Evolutionary conservation across 2,797 vertebrate species (phyloP), one percentile per base, ranked within the genome.

Genomic region (Helicolenus hilgendorfi): DNA sequence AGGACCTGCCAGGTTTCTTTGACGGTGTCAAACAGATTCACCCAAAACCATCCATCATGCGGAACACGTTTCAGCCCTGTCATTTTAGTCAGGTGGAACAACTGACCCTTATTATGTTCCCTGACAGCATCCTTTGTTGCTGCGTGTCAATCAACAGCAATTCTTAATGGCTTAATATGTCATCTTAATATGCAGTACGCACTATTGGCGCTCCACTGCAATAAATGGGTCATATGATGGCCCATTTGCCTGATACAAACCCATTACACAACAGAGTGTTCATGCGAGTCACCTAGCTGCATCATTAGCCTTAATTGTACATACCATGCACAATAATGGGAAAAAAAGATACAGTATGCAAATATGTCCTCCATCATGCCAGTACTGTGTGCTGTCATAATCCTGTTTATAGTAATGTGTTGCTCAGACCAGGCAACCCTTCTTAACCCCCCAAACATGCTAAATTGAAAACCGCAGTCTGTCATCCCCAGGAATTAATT

Each of bases 21-120:
- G 89, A 91, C 55, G 2, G 82, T 85, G 93, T 95, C 93, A 93
- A 91, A 90, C 77, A 77, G 87, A 88, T 94, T 96, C 94, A 94
- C 89, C 96, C 79, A n/a, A 60, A 94, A 79, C 83, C 92, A 93
- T 96, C 94, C 89, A 95, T 97, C 95, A 96, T 83, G 85, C 74
- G 3, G 81, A 74, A 71, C 87, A 88, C 74, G 63, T 80, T 84
- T 38, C 77, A 85, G 87, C 68, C 71, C 77, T 3, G 76, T 88
- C 89, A 77, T 82, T 93, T 91, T 49, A 81, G 72, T 92, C 88
- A 79, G 89, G 85, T 88, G 93, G 74, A 86, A 86, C 88, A 83
- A 63, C 83, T 89, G 91, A 94, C 92, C 91, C 90, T 85, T 83
- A 94, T 95, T 96, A 92, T 93, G 92, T 89, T 89, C 89, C 33